phyloP scores from a whole-genome alignment of 1,140 invertebrate genomes.

The Meloidogyne floridensis region DNA sequence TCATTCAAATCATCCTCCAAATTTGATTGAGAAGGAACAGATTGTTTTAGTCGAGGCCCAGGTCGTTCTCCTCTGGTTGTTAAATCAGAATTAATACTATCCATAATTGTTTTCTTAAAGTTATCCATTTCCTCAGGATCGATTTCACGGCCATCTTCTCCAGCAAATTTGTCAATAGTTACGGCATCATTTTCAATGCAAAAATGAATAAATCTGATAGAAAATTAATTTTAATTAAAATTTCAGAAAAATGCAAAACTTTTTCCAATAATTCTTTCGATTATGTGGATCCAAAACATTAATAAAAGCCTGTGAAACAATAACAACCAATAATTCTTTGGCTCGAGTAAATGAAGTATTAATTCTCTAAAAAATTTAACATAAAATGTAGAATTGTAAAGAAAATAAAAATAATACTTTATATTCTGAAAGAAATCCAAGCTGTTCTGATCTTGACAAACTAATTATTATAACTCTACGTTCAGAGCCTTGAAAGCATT shows the following conservation, averaged over 20 bases:
- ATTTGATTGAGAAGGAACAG: neutral
- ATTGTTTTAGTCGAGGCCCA: constrained; percentile 3
- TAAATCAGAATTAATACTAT: neutral
- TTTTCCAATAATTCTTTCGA: constrained; percentile 18
- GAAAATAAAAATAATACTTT: constrained; percentile 14
- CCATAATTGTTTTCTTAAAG: neutral
- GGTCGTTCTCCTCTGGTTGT: constrained; percentile 11
- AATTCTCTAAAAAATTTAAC: constrained; percentile 35
- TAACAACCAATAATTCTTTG: constrained; percentile 42
- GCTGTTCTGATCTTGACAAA: constrained; percentile 28
- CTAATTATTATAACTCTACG: constrained; percentile 47
- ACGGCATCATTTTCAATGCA: constrained; percentile 26
- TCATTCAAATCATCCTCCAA: neutral
- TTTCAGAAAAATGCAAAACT: constrained; percentile 2
- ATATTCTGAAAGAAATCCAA: constrained; percentile 37
- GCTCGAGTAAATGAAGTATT: constrained; percentile 44
- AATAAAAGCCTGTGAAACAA: constrained; percentile 30
- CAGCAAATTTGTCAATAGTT: constrained; percentile 17
- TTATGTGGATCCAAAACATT: constrained; percentile 10
- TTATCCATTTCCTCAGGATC: neutral
- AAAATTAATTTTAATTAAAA: neutral
- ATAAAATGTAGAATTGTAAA: neutral
- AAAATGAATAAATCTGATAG: constrained; percentile 14
- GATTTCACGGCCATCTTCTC: neutral
- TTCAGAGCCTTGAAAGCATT: constrained; percentile 42